A percentile compares a stretch with the other conserved stretches of the same genome.
phyloP scores from a whole-genome alignment of 1,140 invertebrate species.

The Diorhabda carinulata region DNA sequence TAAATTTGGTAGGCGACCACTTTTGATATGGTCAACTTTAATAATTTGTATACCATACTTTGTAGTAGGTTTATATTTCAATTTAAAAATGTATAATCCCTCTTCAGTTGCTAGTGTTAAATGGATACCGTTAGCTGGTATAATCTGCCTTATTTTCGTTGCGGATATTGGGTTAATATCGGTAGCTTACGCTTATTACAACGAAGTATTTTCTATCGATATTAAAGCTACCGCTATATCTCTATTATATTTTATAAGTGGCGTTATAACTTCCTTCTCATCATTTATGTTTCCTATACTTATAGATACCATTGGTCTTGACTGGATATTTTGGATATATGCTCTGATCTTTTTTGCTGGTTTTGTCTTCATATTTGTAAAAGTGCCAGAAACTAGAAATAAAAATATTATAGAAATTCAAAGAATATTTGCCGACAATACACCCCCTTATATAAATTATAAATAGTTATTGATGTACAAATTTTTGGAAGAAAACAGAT shows the following conservation, averaged over 20 bases:
- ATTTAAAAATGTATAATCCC: slow-evolving; percentile 49
- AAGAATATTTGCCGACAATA: no score
- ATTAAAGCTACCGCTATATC: slow-evolving; percentile 72
- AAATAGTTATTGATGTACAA: no score
- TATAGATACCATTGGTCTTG: background rate
- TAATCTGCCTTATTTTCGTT: slow-evolving; percentile 64
- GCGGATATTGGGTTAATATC: slow-evolving; percentile 76
- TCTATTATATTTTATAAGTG: slow-evolving; percentile 49
- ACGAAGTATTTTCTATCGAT: slow-evolving; percentile 74
- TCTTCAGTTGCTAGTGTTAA: slow-evolving; percentile 50
- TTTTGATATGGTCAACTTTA: slow-evolving; percentile 67
- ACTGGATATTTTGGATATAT: slow-evolving; percentile 1
- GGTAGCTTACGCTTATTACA: slow-evolving; percentile 79
- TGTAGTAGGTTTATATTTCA: slow-evolving; percentile 61
- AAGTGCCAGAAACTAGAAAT: slow-evolving; percentile 5
- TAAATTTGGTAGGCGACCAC: slow-evolving; percentile 64
- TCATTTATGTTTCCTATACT: background rate
- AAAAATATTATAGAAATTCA: slow-evolving; percentile 3
- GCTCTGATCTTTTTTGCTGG: background rate
- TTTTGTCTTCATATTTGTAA: background rate
- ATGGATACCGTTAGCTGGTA: slow-evolving; percentile 62
- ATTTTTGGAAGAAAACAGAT: no score
- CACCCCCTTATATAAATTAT: no score
- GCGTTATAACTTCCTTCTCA: background rate
- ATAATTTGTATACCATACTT: slow-evolving; percentile 53